These are phyloP conservation scores for Clivina fossor DNA, from an alignment of 2,888 invertebrate species.

Conservation along the genomic window DNA sequence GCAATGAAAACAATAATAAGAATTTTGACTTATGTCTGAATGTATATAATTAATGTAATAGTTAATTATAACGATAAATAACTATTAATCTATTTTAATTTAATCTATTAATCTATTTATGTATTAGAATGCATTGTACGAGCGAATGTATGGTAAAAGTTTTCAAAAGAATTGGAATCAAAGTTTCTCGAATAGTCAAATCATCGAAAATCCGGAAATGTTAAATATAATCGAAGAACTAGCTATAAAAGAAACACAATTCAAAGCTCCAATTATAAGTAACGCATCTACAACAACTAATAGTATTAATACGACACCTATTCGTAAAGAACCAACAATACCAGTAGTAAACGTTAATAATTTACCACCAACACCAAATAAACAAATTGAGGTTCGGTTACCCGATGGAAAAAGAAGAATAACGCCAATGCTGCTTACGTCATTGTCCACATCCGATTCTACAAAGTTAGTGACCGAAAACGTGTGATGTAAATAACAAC, in stretches of 20 bases:
- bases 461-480: conserved; percentile 61
- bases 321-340: conserved; percentile 45
- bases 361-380: conserved; percentile 73
- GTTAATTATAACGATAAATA: no score
- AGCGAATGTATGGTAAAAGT: conserved; percentile 86
- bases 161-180: conserved; percentile 55
- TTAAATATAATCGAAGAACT: conserved; percentile 60
- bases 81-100: not conserved
- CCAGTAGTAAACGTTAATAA: conserved; percentile 46
- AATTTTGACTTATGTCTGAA: no score
- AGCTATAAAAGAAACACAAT: conserved; percentile 48
- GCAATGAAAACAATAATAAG: no score
- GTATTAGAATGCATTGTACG: conserved; percentile 73
- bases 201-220: conserved; percentile 70
- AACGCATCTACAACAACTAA: no score
- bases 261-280: conserved; percentile 41
- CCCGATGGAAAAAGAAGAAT: conserved; percentile 94
- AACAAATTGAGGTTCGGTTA: conserved; percentile 92
- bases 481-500: no score
- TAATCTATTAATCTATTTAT: no score
- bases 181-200: conserved; percentile 56
- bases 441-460: conserved; percentile 46
- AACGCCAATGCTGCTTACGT: conserved; percentile 91
- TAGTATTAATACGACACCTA: no score
- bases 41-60: no score